Conservation (phyloP, 2,113 vertebrate species). For the Toxotes chatareus region DNA sequence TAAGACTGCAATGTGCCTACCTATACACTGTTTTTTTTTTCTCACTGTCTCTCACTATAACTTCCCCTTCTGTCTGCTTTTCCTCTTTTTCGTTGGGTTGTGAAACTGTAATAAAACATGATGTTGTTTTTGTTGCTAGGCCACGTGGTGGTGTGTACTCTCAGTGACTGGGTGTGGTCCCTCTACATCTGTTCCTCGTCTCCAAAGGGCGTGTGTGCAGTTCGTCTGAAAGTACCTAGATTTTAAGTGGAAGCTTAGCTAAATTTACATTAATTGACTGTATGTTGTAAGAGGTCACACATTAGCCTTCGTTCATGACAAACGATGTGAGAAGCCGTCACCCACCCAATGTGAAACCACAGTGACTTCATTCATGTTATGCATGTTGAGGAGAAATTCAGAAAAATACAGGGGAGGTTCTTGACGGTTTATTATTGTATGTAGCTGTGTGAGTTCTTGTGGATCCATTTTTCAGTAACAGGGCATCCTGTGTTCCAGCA, state of each 20-base stretch:
- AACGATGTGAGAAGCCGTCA: slow-evolving; percentile 24
- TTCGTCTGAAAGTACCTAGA: slow-evolving; percentile 37
- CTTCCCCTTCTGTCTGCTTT: slow-evolving; percentile 32
- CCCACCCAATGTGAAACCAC: slow-evolving; percentile 32
- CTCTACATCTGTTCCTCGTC: slow-evolving; percentile 69
- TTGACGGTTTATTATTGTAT: slow-evolving; percentile 15
- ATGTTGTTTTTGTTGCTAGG: slow-evolving; percentile 78
- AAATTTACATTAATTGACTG: slow-evolving; percentile 12
- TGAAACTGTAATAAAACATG: slow-evolving; percentile 52
- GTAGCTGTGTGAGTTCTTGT: slow-evolving; percentile 33
- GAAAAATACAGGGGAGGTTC: not conserved
- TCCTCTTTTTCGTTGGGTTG: slow-evolving; percentile 44
- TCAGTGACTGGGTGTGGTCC: slow-evolving; percentile 73
- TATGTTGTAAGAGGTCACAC: slow-evolving; percentile 38
- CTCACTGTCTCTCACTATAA: not conserved
- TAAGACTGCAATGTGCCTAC: slow-evolving; percentile 25
- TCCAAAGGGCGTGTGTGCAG: slow-evolving; percentile 50
- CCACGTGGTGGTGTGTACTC: slow-evolving; percentile 60
- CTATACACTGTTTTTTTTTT: slow-evolving; percentile 24
- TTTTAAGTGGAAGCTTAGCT: slow-evolving; percentile 42
- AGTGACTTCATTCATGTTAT: slow-evolving; percentile 31
- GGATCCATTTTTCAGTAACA: slow-evolving; percentile 54
- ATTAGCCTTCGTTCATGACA: slow-evolving; percentile 1
- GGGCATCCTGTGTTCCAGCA: slow-evolving; percentile 61
- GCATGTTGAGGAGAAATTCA: not conserved